Conservation (phyloP, 2,797 vertebrate genomes). For the Halcyon leucocephala region DNA sequence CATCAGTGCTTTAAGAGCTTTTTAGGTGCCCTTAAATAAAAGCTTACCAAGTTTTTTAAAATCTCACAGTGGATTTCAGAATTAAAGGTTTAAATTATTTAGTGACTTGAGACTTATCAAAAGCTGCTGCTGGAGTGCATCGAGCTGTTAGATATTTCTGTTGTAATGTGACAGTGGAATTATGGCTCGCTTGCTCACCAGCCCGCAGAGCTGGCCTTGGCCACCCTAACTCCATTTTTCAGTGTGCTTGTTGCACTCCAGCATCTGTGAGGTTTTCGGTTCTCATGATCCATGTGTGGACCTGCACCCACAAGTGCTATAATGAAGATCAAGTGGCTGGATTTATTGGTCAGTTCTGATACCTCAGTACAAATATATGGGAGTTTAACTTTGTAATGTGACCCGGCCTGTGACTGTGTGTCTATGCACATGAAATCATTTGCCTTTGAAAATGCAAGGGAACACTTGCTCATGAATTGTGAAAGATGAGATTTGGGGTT, state of each 20-base stretch:
- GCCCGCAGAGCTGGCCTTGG: slow-evolving; percentile 38
- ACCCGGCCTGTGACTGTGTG: not conserved
- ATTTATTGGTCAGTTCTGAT: not conserved
- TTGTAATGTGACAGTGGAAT: not conserved
- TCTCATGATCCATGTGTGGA: not conserved
- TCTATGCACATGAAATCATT: fast-evolving
- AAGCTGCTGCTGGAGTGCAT: slow-evolving; percentile 28
- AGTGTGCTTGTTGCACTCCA: not conserved
- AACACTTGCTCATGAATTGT: fast-evolving
- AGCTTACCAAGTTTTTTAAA: slow-evolving; percentile 12
- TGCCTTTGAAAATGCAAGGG: not conserved
- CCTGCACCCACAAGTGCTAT: not conserved
- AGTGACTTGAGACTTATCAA: slow-evolving; percentile 4
- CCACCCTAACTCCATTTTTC: not conserved
- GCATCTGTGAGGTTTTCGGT: not conserved
- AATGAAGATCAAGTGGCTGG: not conserved
- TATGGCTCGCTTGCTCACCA: not conserved
- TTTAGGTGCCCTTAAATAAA: not conserved
- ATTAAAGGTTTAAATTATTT: slow-evolving; percentile 55
- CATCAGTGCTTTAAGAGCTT: slow-evolving; percentile 1
- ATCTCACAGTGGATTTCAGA: slow-evolving; percentile 7
- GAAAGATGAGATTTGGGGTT: not conserved
- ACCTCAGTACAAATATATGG: not conserved
- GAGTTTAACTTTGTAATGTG: not conserved
- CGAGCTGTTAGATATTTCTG: slow-evolving; percentile 8